Percentiles rank a stretch among this genome's conserved stretches.
Evolutionary conservation across 2,888 invertebrate species (phyloP).

Genomic region (Lamellibrachia satsuma): DNA sequence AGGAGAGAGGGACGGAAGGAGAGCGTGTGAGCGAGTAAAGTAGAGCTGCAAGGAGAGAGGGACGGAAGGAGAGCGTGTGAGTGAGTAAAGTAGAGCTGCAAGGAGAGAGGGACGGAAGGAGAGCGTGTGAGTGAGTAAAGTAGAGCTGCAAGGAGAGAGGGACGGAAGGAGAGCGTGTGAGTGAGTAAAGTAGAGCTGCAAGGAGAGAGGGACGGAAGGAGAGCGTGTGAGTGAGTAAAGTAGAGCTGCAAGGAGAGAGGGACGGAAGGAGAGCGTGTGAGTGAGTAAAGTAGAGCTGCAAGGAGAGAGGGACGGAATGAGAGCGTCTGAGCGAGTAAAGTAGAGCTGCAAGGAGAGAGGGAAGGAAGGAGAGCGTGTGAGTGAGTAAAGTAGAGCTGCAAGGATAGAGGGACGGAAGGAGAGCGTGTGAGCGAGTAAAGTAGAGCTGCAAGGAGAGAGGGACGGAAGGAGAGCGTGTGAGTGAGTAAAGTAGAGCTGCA

Average conservation of each 20-base stretch:
- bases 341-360: background rate
- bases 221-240: background rate
- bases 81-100: too few relatives aligned
- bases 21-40: background rate
- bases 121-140: background rate
- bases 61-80: too few relatives aligned
- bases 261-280: background rate
- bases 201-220: background rate
- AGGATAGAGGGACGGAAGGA: background rate
- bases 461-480: background rate
- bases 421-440: background rate
- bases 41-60: too few relatives aligned
- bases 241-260: background rate
- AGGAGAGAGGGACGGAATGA: too few relatives aligned
- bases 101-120: background rate
- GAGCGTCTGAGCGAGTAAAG: too few relatives aligned
- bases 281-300: background rate
- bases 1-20: conserved; percentile 13
- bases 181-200: background rate
- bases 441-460: background rate
- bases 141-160: background rate
- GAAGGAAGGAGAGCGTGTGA: background rate
- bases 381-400: background rate
- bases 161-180: background rate
- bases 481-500: background rate